Percentiles rank a stretch among this genome's conserved stretches.
Conservation (phyloP, 2,113 vertebrate genomes). For the Naja naja region DNA sequence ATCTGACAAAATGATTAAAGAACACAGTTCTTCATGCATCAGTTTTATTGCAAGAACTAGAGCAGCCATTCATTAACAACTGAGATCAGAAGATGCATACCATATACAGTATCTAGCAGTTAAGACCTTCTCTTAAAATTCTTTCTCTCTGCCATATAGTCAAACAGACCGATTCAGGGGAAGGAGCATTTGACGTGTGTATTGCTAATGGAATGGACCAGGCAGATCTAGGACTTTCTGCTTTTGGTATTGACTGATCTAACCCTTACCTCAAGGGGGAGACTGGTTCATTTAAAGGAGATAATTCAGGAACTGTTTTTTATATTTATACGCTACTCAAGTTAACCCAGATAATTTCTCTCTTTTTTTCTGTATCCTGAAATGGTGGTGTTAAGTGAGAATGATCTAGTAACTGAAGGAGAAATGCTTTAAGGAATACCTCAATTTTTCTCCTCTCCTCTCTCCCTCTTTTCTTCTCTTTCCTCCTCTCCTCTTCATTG, state of each 20-base stretch:
- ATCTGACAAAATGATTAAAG: too few relatives aligned
- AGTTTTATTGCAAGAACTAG: not conserved
- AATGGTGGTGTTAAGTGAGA: not conserved
- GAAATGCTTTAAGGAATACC: not conserved
- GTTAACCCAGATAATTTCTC: not conserved
- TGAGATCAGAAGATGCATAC: not conserved
- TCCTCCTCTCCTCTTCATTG: not conserved
- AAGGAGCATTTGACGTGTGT: not conserved
- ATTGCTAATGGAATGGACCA: not conserved
- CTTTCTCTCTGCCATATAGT: too few relatives aligned
- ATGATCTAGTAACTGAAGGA: not conserved
- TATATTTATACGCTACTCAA: not conserved
- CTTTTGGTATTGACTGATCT: not conserved
- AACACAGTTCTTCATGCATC: not conserved
- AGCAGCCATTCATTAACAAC: not conserved
- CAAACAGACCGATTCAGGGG: not conserved
- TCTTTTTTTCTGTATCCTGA: not conserved
- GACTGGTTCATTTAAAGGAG: not conserved
- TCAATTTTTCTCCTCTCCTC: not conserved
- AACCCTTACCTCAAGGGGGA: not conserved
- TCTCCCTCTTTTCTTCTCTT: not conserved
- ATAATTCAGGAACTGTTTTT: not conserved
- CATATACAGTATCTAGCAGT: not conserved
- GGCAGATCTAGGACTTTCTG: not conserved
- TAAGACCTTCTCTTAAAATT: not conserved